Base-by-base conservation (phyloP, 2,797 vertebrate genomes). In the Tenualosa ilisha region DNA sequence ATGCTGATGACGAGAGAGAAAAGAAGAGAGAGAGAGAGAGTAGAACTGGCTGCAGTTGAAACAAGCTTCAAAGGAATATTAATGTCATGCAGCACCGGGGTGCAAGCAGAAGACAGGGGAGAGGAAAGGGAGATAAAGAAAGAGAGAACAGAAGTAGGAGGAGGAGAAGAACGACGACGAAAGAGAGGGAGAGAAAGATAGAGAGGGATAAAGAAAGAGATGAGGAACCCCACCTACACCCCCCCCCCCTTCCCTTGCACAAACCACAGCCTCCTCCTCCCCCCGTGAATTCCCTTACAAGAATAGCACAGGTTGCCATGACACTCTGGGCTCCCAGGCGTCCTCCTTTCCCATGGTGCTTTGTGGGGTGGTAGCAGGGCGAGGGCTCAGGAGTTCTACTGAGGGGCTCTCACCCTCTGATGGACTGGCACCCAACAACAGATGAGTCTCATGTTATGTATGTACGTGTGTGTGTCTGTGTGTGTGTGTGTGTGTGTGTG, bases 61-160 rank as follows among this genome's bases (percentile, higher is more conserved):
- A 91, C 88, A 89, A 89, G 91, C 93, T 94, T 95, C 92, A 95
- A 95, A 95, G 91, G 93, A 94, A 95, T 95, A 94, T 92, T 93
- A 93, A 95, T 93, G 92, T 90, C 90, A 93, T 93, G 89, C 91
- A 93, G 90, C 91, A 92, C 89, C 90, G 90, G 91, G 91, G 90
- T 88, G 68, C 5, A 43, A 20, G 37, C 13, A 43, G 37, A 43
- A 43, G 37, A 43, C 31, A 75, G 31, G 53, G 7, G 65, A 8
- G 17, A 43, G 49, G 15, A 53, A n/a, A 88, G 87, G 84, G 88
- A 86, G 79, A 46, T 59, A 37, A 54, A 79, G 63, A 50, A 63
- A 24, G 82, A 82, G 53, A 59, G 20, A 20, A 59, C 24, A 68
- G 63, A 24, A 68, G 63, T 24, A 68, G 26, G 63, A 68, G 26